Conservation (phyloP, 2,888 invertebrate genomes). For the Mesopsocus fuscifrons region DNA sequence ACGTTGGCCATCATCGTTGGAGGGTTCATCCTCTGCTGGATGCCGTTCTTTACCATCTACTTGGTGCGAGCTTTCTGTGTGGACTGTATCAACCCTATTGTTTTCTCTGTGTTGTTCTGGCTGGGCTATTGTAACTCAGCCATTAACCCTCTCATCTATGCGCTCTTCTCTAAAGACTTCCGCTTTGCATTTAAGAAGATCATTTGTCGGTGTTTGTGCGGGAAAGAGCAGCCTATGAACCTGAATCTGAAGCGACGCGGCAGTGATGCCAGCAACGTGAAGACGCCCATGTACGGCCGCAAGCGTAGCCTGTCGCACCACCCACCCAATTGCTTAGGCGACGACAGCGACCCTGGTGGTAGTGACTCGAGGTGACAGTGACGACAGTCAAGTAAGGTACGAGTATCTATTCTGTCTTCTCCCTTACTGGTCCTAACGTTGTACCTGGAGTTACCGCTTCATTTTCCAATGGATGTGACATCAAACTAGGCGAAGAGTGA, state of each 20-base stretch:
- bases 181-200: constrained; percentile 86
- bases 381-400: too few species aligned
- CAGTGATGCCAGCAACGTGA: constrained; percentile 25
- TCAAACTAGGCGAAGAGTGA: too few species aligned
- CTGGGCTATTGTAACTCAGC: constrained; percentile 95
- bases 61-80: constrained; percentile 74
- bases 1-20: constrained; percentile 94
- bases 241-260: constrained; percentile 21
- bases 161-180: constrained; percentile 87
- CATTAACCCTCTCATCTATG: constrained; percentile 88
- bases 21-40: constrained; percentile 91
- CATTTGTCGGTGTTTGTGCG: constrained; percentile 68
- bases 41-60: constrained; percentile 92
- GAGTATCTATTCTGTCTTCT: too few species aligned
- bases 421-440: too few species aligned
- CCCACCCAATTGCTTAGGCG: constrained; percentile 1
- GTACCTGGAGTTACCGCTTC: too few species aligned
- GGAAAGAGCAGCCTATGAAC: constrained; percentile 21
- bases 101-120: constrained; percentile 91
- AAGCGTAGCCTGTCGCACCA: neutral
- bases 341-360: constrained; percentile 6
- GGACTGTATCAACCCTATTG: constrained; percentile 61
- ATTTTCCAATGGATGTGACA: too few species aligned
- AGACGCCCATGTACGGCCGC: neutral
- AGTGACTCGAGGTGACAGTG: constrained; percentile 8